phyloP scores from a whole-genome alignment of 2,797 vertebrate genomes.

The Coendou prehensilis region DNA sequence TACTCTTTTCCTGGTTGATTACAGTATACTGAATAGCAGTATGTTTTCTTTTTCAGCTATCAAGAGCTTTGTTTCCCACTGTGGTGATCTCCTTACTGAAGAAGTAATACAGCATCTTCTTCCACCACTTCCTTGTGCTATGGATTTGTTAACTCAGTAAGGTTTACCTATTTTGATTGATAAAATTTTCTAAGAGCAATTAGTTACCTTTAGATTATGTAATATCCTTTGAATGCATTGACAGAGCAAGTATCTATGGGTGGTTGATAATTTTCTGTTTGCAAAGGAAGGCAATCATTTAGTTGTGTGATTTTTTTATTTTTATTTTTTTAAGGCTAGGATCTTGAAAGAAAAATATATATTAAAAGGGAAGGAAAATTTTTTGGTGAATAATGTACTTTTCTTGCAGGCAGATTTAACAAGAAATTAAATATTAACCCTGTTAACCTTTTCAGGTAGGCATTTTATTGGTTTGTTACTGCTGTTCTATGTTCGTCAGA shows the following conservation, averaged over 20 bases:
- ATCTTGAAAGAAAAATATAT: conserved; percentile 72
- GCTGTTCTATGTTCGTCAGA: conserved; percentile 57
- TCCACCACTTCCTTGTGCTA: conserved; percentile 93
- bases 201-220: conserved; percentile 25
- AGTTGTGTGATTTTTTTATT: conserved; percentile 30
- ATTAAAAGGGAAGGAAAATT: conserved; percentile 76
- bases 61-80: conserved; percentile 94
- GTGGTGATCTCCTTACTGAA: conserved; percentile 93
- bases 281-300: conserved; percentile 67
- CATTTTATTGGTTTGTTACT: conserved; percentile 67
- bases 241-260: neutral
- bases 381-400: conserved; percentile 59
- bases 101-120: conserved; percentile 92
- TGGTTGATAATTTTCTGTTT: conserved; percentile 63
- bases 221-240: conserved; percentile 62
- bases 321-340: conserved; percentile 37
- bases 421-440: conserved; percentile 68
- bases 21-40: conserved; percentile 66
- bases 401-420: conserved; percentile 37
- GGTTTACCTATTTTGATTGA: conserved; percentile 80
- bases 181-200: conserved; percentile 39
- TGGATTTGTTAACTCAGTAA: conserved; percentile 94
- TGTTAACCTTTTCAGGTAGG: conserved; percentile 68
- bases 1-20: conserved; percentile 44
- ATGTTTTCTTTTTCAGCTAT: conserved; percentile 88